phyloP scores from a whole-genome alignment of 2,113 vertebrate species.

The Cryptotis parvus region DNA sequence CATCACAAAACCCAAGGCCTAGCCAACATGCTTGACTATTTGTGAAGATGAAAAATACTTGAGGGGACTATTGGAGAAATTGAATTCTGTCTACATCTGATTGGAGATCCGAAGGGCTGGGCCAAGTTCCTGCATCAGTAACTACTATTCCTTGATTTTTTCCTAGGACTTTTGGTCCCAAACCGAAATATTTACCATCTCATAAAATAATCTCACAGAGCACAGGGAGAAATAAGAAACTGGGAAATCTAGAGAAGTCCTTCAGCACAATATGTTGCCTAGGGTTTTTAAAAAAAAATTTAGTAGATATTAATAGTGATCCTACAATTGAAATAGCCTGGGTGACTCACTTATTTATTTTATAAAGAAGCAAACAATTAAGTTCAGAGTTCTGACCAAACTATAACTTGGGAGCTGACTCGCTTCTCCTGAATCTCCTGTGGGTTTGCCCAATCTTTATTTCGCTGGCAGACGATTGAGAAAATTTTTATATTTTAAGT shows the following conservation, averaged over 20 bases:
- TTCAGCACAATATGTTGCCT: background rate
- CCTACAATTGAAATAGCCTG: constrained; percentile 3
- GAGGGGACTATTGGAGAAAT: too few species aligned
- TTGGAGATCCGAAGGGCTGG: background rate
- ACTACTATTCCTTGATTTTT: background rate
- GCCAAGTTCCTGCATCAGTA: background rate
- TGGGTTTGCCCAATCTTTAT: constrained; percentile 38
- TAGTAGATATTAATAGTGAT: constrained; percentile 10
- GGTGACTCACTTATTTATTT: background rate
- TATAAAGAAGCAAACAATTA: constrained; percentile 40
- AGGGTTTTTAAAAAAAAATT: background rate
- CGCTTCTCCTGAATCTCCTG: constrained; percentile 21
- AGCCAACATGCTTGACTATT: background rate
- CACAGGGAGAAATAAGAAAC: background rate
- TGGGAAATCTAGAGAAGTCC: background rate
- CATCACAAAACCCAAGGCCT: background rate
- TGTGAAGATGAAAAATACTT: too few species aligned
- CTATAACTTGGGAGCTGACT: constrained; percentile 14
- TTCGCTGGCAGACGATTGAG: constrained; percentile 34
- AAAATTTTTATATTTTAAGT: constrained; percentile 12
- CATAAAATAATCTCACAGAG: background rate
- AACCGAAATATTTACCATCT: background rate
- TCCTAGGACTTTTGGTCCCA: too few species aligned
- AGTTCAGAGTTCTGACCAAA: constrained; percentile 48
- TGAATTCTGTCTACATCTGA: background rate